phyloP scores from a whole-genome alignment of 2,888 invertebrate genomes.

The Parelbella ahira region DNA sequence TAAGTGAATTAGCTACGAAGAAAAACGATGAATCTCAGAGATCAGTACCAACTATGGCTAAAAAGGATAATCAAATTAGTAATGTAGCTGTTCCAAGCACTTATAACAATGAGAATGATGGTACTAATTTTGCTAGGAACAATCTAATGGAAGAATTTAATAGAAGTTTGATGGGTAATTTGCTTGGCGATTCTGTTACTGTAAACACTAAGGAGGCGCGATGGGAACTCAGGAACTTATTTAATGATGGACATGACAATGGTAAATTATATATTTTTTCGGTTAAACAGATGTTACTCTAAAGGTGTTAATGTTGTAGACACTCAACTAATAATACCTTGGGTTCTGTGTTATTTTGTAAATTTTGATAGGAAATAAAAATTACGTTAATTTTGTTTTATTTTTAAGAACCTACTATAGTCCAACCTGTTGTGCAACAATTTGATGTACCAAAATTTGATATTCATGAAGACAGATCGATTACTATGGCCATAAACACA shows the following conservation, averaged over 20 bases:
- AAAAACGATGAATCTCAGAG: constrained; percentile 56
- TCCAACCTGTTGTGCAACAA: constrained; percentile 67
- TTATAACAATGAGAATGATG: constrained; percentile 50
- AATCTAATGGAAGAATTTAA: constrained; percentile 74
- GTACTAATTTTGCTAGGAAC: constrained; percentile 55
- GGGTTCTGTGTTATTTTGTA: no score
- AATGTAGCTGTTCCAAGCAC: constrained; percentile 37
- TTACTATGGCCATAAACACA: constrained; percentile 68
- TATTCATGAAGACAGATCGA: constrained; percentile 72
- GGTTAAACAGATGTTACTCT: no score
- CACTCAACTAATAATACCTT: no score
- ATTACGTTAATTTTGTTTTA: background rate
- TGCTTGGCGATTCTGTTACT: constrained; percentile 82
- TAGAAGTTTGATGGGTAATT: constrained; percentile 71
- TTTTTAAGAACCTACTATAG: constrained; percentile 59
- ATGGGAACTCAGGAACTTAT: constrained; percentile 82
- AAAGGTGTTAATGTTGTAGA: no score
- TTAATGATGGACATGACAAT: constrained; percentile 63
- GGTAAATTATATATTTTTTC: constrained; percentile 42
- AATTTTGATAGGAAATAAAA: no score
- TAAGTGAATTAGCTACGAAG: constrained; percentile 60
- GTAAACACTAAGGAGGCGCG: constrained; percentile 86
- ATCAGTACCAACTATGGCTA: constrained; percentile 33
- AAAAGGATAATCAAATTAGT: constrained; percentile 60
- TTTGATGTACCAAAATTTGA: constrained; percentile 70